These are phyloP conservation scores for Piscicola geometra DNA, from an alignment of 2,888 invertebrate genomes.

Conservation along the genomic window DNA sequence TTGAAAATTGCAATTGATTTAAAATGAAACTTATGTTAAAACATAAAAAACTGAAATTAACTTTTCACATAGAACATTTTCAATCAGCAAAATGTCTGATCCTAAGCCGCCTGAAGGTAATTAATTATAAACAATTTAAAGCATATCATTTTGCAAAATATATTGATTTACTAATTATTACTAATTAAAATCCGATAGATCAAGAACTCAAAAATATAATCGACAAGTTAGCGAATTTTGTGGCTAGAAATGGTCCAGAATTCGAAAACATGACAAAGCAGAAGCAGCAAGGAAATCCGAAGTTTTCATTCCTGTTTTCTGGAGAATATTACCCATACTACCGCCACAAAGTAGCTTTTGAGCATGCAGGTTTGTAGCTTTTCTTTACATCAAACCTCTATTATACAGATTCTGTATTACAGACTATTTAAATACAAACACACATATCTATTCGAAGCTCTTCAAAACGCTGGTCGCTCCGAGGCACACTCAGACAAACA, in stretches of 20 bases:
- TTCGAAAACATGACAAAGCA: constrained; percentile 98
- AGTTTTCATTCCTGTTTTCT: constrained; percentile 92
- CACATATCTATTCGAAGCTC: too few relatives aligned
- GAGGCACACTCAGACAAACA: too few relatives aligned
- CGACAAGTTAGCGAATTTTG: constrained; percentile 96
- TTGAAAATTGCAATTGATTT: too few relatives aligned
- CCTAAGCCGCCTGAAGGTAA: constrained; percentile 5
- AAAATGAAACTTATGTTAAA: too few relatives aligned
- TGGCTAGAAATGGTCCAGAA: constrained; percentile 96
- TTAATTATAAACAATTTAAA: not conserved
- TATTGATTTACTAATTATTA: too few relatives aligned
- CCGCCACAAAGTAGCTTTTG: constrained; percentile 87
- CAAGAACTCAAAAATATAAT: constrained; percentile 87
- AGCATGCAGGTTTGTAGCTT: constrained; percentile 69
- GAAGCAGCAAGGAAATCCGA: constrained; percentile 94
- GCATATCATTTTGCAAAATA: not conserved
- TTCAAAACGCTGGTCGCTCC: constrained; percentile 42
- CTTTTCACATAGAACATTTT: too few relatives aligned
- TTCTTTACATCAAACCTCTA: not conserved
- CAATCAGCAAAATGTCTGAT: not conserved
- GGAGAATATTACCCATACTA: constrained; percentile 94
- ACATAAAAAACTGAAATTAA: too few relatives aligned
- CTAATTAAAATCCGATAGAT: too few relatives aligned
- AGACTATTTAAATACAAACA: too few relatives aligned
- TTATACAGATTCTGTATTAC: not conserved